These are phyloP conservation scores for Amblyopsis rosae DNA, from an alignment of 2,113 vertebrate species.

Conservation along the genomic window DNA sequence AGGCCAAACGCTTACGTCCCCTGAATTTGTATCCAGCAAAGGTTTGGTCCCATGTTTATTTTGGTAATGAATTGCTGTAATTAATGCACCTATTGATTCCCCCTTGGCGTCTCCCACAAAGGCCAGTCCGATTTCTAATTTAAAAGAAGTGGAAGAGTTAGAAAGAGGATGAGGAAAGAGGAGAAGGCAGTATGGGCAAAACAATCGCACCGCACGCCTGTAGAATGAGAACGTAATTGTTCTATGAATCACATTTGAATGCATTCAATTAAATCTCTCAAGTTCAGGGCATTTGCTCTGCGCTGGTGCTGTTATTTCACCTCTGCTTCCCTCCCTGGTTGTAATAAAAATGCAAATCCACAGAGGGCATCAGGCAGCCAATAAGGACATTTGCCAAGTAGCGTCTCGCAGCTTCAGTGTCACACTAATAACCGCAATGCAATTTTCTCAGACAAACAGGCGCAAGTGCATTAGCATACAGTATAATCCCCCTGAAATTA, in stretches of 20 bases:
- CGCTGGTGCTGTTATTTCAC: constrained; percentile 41
- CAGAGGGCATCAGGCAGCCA: constrained; percentile 63
- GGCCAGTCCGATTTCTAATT: constrained; percentile 96
- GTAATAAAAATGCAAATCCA: constrained; percentile 84
- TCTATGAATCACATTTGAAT: constrained; percentile 85
- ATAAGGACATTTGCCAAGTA: constrained; percentile 66
- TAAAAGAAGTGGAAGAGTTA: constrained; percentile 82
- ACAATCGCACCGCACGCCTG: constrained; percentile 71
- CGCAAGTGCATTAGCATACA: constrained; percentile 68
- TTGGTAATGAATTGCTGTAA: constrained; percentile 98
- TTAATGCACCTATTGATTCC: constrained; percentile 96
- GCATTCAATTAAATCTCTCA: constrained; percentile 78
- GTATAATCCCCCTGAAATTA: constrained; percentile 72
- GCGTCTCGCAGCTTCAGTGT: constrained; percentile 61
- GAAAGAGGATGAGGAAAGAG: constrained; percentile 58
- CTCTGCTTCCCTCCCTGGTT: constrained; percentile 44
- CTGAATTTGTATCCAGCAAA: constrained; percentile 87
- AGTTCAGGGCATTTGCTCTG: constrained; percentile 49
- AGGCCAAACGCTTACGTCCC: constrained; percentile 78
- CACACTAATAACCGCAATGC: constrained; percentile 74
- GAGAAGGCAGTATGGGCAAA: constrained; percentile 69
- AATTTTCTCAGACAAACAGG: constrained; percentile 76
- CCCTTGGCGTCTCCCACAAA: constrained; percentile 85
- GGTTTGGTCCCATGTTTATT: constrained; percentile 91
- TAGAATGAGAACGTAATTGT: constrained; percentile 76